Evolutionary conservation across 1,140 invertebrate species (phyloP), one percentile per base, ranked within the genome.

Genomic region (Neodiprion virginianus): DNA sequence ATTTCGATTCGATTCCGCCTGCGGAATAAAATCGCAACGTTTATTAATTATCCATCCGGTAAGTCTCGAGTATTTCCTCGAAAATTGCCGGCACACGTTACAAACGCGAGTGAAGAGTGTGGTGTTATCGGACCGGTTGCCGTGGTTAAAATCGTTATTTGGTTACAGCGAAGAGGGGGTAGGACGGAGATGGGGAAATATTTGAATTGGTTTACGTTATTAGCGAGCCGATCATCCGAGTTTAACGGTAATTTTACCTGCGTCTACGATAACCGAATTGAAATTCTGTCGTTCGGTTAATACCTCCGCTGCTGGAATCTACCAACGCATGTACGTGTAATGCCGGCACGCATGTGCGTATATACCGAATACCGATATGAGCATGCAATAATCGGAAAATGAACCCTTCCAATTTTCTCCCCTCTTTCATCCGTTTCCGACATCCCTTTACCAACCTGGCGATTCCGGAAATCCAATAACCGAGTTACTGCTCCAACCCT

Each of bases 61-160:
- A 1, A 40, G 28, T 40, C 5, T 40, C 28, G 28, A 5, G 28
- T 40, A 40, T 40, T 40, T 3, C 28, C 28, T 40, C 28, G 28
- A 40, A 40, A 40, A 40, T 40, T 40, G 1, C 2, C 2, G 28
- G 5, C 1, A 40, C 28, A 40, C 28, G 28, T 40, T 40, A 40
- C 28, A 61, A 8, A 8, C 53, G 53, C 11, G n/a, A 61, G n/a
- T 40, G n/a, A 61, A 61, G 53, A 61, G 53, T 61, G 53, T 61
- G n/a, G n/a, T 0, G 28, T 61, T 61, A 61, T 40, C 28, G 1
- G 28, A 40, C 53, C 53, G 0, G 53, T 12, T 17, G 53, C 28
- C n/a, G 53, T 61, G 53, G 53, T 61, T 61, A 61, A 61, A 61
- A 61, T 61, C 11, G 53, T 61, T 61, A 61, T 61, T 61, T 61